Evolutionary conservation across 2,888 invertebrate genomes (phyloP), one percentile per base, ranked within the genome.

Genomic region (Drosophila emarginata): DNA sequence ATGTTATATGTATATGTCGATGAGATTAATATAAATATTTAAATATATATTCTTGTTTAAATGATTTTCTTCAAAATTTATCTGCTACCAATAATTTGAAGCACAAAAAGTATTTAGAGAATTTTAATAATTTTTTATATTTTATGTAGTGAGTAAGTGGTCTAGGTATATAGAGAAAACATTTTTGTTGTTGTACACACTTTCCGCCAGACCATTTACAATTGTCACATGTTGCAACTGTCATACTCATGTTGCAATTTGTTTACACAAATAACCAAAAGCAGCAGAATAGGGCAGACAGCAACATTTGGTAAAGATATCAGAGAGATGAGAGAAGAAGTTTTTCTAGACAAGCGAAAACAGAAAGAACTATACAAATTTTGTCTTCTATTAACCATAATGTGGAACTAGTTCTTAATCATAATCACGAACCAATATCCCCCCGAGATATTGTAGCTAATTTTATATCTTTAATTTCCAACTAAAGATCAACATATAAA

Each of bases 171-270:
- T 60, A 71, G 53, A 72, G 50, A 72, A 40, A 64, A 71, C 60
- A 53, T 14, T 23, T 57, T 9, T 45, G 39, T n/a, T 32, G 64
- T 50, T 32, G 51, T 59, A 40, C 65, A 69, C 70, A 71, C 59
- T 60, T 52, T 39, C 37, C 58, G 61, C 50, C 60, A 50, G 52
- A 75, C 80, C 84, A 86, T 86, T 88, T 84, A 77, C 85, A 88
- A 86, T 86, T 86, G 85, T 86, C 85, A 86, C 79, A 79, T 68
- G 72, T 71, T 72, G 72, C 45, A 45, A 36, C 85, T 88, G 88
- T 86, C 88, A 87, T 80, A 45, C 45, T 45, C 45, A 84, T 79
- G 88, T 79, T 77, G 85, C 85, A 87, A 86, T 87, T 86, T 87
- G 89, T 88, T 88, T 83, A 83, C 84, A 81, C 79, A 78, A 69